phyloP scores from a whole-genome alignment of 2,888 invertebrate genomes.

The Lamellibrachia satsuma region DNA sequence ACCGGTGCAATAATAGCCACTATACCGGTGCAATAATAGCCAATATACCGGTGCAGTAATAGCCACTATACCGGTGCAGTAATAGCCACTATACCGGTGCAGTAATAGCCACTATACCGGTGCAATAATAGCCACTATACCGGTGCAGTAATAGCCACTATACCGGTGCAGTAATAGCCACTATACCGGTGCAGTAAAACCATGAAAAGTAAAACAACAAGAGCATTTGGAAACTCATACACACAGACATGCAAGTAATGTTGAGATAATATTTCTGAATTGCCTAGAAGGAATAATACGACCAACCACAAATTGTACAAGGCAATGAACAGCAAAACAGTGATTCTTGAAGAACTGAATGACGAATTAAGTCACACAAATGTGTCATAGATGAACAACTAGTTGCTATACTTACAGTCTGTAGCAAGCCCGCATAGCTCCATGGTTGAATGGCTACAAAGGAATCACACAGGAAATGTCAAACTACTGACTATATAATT shows the following conservation, averaged over 20 bases:
- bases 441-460: conserved; percentile 68
- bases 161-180: no score
- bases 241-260: no score
- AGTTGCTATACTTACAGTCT: conserved; percentile 67
- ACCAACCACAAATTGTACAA: background rate
- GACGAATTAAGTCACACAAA: background rate
- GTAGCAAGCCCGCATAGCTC: conserved; percentile 71
- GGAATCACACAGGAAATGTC: conserved; percentile 19
- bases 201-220: no score
- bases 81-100: no score
- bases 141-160: background rate
- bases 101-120: no score
- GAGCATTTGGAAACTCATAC: no score
- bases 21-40: background rate
- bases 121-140: background rate
- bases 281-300: background rate
- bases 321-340: background rate
- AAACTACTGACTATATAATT: background rate
- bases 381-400: background rate
- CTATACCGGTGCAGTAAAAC: no score
- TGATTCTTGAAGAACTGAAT: background rate
- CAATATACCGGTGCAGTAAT: background rate
- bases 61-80: background rate
- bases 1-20: no score
- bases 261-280: no score